Evolutionary conservation across 2,888 invertebrate genomes (phyloP), one percentile per base, ranked within the genome.

Genomic region (Himalopsyche tibetana): DNA sequence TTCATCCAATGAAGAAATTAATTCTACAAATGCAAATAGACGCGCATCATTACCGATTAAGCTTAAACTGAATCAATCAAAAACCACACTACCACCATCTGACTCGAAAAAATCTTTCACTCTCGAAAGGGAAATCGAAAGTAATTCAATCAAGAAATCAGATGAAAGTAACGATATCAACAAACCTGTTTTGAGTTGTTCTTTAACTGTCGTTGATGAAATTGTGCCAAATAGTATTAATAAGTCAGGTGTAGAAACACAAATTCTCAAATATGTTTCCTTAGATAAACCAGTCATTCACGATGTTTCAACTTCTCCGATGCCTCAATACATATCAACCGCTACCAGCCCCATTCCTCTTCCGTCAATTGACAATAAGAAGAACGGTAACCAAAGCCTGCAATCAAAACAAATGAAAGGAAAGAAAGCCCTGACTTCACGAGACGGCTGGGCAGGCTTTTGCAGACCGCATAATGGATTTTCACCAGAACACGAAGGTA

Each of bases 1-100:
- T 79, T 93, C 94, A 2, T 92, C 93, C 19, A 90, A 90, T 83
- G 93, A 93, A 51, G 92, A 92, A 80, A 89, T 89, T 42, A 89
- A 92, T 80, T 89, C 82, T 11, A 79, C 69, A 5, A 88, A 89
- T 82, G 89, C 90, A 85, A 90, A 89, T 82, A 89, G 91, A 86
- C 89, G 91, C 88, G 90, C 89, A 63, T 92, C 90, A 82, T 91
- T 90, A 45, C 91, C 90, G 56, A 90, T 69, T n/a, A 86, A 88
- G 79, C 15, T 86, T 5, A 79, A 56, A 42, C 11, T 85, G 80
- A 79, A 87, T 81, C 55, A 86, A 87, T 55, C 84, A 38, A 45
- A 88, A 86, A 87, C 11, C 63, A 79, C 81, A 55, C 85, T 82
- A 17, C 69, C 81, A 28, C 28, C 19, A 83, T 86, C 55, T 80